Percentiles rank a stretch among this genome's conserved stretches.
phyloP scores from a whole-genome alignment of 92 coral and sea anemone species.

The Muricea muricata region DNA sequence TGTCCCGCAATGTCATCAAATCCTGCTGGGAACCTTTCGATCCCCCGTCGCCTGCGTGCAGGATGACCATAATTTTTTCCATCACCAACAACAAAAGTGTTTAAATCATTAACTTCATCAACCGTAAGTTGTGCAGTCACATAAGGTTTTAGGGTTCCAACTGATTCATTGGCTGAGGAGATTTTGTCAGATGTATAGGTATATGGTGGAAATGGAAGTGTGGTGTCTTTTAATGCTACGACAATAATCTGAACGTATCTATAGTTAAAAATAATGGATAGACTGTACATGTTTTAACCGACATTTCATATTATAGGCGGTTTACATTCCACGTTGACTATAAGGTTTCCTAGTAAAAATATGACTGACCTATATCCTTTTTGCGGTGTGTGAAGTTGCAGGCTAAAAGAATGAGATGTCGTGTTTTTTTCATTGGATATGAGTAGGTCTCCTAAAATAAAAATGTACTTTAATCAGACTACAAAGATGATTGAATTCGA shows the following conservation, averaged over 20 bases:
- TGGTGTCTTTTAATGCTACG: background rate
- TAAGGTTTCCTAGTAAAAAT: too few species aligned
- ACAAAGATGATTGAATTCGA: too few species aligned
- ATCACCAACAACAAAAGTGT: background rate
- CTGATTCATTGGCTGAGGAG: background rate
- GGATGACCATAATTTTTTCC: background rate
- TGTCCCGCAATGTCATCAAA: background rate
- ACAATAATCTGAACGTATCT: constrained; percentile 16
- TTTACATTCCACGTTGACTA: too few species aligned
- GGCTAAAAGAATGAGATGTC: too few species aligned
- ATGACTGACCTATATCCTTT: too few species aligned
- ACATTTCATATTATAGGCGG: too few species aligned
- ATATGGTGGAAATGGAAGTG: background rate
- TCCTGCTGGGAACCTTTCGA: background rate
- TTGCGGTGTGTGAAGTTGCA: too few species aligned
- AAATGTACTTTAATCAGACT: too few species aligned
- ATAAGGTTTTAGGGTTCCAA: background rate
- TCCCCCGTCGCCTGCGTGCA: background rate
- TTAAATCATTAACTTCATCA: background rate
- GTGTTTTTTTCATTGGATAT: too few species aligned
- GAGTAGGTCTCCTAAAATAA: too few species aligned
- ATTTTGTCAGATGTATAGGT: background rate
- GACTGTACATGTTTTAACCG: too few species aligned
- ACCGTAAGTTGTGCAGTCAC: constrained; percentile 5
- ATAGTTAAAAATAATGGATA: background rate